Conservation (phyloP, 1,140 invertebrate species). For the Drosophila gunungcola region DNA sequence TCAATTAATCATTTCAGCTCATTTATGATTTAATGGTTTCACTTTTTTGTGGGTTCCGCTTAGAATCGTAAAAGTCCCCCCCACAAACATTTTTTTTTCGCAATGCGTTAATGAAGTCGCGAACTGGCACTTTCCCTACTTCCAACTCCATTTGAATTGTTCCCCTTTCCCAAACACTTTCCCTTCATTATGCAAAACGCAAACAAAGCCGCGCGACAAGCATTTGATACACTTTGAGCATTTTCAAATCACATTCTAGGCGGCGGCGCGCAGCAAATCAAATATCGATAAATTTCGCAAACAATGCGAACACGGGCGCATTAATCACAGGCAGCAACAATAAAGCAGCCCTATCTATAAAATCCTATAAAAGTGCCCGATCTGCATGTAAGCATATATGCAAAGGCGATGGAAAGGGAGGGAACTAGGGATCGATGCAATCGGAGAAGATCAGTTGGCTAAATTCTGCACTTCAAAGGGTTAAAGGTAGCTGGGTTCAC, state of each 20-base stretch:
- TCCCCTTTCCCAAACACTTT: constrained; percentile 20
- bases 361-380: constrained; percentile 12
- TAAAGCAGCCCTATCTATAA: constrained; percentile 38
- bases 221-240: constrained; percentile 70
- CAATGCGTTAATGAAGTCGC: constrained; percentile 62
- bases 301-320: constrained; percentile 62
- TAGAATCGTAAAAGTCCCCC: neutral
- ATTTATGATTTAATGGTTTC: constrained; percentile 42
- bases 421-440: neutral
- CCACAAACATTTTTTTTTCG: neutral
- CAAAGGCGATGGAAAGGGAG: constrained; percentile 12
- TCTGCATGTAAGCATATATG: constrained; percentile 6
- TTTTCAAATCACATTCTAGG: constrained; percentile 16
- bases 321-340: constrained; percentile 61
- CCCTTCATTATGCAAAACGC: constrained; percentile 71
- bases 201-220: constrained; percentile 78
- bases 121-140: constrained; percentile 3
- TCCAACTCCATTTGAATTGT: neutral
- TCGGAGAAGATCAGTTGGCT: constrained; percentile 3
- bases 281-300: constrained; percentile 75
- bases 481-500: neutral
- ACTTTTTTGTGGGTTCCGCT: constrained; percentile 26
- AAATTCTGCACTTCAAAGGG: neutral
- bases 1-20: constrained; percentile 45
- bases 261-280: constrained; percentile 62